phyloP scores from a whole-genome alignment of 2,888 invertebrate genomes.

The Ditula angustiorana region DNA sequence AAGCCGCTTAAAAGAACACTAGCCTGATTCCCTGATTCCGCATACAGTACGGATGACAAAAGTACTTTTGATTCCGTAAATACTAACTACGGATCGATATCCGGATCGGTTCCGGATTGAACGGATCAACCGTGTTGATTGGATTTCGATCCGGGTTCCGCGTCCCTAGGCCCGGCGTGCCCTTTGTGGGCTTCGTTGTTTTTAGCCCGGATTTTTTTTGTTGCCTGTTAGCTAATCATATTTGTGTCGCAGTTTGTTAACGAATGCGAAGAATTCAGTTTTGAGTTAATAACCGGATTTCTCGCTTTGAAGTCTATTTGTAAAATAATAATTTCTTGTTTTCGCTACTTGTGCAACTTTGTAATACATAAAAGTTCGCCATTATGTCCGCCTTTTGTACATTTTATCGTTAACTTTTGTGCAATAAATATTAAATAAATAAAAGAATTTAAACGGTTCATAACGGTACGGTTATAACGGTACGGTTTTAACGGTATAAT shows the following conservation, averaged over 20 bases:
- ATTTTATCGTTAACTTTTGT: too few species aligned
- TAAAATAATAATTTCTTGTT: too few species aligned
- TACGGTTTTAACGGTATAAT: too few species aligned
- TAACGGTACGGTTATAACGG: too few species aligned
- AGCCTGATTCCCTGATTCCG: conserved; percentile 21
- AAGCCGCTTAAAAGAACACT: neutral
- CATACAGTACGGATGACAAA: conserved; percentile 38
- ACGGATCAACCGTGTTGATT: conserved; percentile 67
- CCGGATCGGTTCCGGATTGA: conserved; percentile 44
- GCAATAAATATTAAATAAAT: too few species aligned
- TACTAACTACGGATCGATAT: conserved; percentile 42
- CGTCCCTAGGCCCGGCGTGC: conserved; percentile 28
- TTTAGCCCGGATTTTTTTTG: conserved; percentile 19
- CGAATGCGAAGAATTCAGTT: neutral
- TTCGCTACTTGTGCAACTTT: too few species aligned
- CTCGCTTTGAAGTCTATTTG: too few species aligned
- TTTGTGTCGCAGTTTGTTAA: neutral
- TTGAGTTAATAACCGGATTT: too few species aligned
- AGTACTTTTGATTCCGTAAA: conserved; percentile 42
- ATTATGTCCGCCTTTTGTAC: too few species aligned
- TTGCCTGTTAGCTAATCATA: conserved; percentile 13
- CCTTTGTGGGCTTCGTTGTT: conserved; percentile 34
- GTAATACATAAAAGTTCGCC: too few species aligned
- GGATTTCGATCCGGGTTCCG: conserved; percentile 52
- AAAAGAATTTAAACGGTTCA: too few species aligned